Evolutionary conservation across 2,113 vertebrate genomes (phyloP).

Genomic region (Trichechus manatus): DNA sequence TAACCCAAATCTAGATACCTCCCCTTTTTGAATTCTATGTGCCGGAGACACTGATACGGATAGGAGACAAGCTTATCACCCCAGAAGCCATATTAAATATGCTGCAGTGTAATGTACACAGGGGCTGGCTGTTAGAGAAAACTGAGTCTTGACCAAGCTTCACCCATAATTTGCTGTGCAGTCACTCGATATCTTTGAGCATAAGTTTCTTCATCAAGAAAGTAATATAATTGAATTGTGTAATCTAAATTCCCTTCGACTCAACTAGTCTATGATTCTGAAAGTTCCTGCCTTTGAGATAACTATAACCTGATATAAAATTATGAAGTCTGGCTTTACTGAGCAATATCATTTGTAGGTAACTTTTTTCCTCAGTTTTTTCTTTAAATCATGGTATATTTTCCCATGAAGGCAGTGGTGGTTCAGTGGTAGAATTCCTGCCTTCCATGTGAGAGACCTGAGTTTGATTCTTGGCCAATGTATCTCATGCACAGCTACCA

Average conservation of each 20-base stretch:
- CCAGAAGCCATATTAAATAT: not conserved
- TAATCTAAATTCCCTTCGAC: not conserved
- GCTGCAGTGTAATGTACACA: accelerated
- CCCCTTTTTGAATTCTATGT: slow-evolving; percentile 6
- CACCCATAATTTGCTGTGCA: not conserved
- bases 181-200: not conserved
- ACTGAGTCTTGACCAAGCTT: not conserved
- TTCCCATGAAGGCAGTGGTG: not conserved
- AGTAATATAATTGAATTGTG: not conserved
- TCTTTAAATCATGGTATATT: not conserved
- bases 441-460: not conserved
- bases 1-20: not conserved
- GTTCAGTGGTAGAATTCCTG: not conserved
- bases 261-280: not conserved
- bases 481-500: not conserved
- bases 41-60: not conserved
- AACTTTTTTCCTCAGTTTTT: not conserved
- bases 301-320: not conserved
- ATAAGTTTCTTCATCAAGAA: not conserved
- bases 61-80: not conserved
- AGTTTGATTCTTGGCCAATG: not conserved
- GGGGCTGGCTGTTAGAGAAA: not conserved
- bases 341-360: not conserved
- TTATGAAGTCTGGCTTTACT: not conserved
- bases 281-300: not conserved